phyloP scores from a whole-genome alignment of 2,113 vertebrate species.

The Dermatemys mawii region DNA sequence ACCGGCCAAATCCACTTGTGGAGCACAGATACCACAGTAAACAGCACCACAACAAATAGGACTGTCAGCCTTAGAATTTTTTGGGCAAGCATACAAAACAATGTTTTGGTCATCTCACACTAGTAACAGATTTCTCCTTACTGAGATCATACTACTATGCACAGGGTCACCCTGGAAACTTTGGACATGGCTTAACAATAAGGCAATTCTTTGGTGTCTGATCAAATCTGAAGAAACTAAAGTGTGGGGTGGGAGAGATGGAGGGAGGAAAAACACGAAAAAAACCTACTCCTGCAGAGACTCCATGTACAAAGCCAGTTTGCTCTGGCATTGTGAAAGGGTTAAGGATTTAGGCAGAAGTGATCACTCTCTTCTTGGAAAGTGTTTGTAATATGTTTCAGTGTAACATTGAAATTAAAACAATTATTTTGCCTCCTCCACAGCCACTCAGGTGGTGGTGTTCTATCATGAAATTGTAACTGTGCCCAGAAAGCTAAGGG shows the following conservation, averaged over 20 bases:
- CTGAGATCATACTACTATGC: neutral
- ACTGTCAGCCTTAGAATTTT: neutral
- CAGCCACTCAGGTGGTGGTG: no score
- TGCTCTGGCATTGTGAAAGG: neutral
- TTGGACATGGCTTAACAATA: neutral
- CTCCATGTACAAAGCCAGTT: neutral
- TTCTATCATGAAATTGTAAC: neutral
- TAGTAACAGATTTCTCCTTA: neutral
- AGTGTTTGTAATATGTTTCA: neutral
- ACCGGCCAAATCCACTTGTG: neutral
- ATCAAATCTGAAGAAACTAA: neutral
- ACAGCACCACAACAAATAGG: neutral
- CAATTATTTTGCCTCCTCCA: neutral
- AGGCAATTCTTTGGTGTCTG: neutral
- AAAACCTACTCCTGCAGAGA: neutral
- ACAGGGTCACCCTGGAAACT: neutral
- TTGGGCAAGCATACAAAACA: neutral
- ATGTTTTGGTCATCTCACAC: neutral
- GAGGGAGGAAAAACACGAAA: no score
- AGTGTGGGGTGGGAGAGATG: neutral
- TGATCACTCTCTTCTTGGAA: accelerated
- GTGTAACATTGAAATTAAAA: neutral
- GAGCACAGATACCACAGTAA: neutral
- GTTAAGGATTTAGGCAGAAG: neutral
- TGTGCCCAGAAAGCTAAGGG: neutral